A percentile compares a stretch with the other conserved stretches of the same genome.
Evolutionary conservation across 2,797 vertebrate genomes (phyloP).

Genomic region (Sebastes vulpes): DNA sequence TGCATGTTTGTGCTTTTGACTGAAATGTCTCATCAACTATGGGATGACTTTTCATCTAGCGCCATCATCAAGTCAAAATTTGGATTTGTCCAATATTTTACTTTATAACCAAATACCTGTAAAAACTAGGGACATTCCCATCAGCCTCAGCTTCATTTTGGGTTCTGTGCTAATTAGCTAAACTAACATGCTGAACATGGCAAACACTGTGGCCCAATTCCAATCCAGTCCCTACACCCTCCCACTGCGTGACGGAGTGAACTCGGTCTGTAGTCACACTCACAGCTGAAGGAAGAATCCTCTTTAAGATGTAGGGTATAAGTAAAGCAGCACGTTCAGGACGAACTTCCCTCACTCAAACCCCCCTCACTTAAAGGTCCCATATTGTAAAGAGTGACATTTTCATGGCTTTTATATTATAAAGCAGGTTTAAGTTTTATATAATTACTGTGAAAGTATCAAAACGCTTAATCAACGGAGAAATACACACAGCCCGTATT

Average conservation of each 20-base stretch:
- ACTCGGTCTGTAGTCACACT: neutral
- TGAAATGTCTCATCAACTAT: neutral
- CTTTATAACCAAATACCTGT: neutral
- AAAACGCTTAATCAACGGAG: no score
- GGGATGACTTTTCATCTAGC: neutral
- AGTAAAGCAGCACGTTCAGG: neutral
- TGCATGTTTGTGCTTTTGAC: neutral
- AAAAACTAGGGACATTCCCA: neutral
- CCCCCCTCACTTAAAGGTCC: no score
- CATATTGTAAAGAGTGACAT: no score
- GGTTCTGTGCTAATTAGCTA: neutral
- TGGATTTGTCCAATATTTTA: neutral
- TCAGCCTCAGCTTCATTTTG: neutral
- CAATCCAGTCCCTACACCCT: neutral
- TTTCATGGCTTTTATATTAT: no score
- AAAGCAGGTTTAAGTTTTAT: no score
- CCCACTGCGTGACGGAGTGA: neutral
- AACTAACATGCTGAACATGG: neutral
- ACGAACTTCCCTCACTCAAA: no score
- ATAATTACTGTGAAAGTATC: no score
- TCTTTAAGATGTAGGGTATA: neutral
- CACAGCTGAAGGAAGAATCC: neutral
- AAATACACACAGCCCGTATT: no score
- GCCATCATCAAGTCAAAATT: neutral
- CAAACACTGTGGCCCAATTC: neutral